Conservation (phyloP, 1,140 invertebrate genomes). For the Tigriopus japonicus region DNA sequence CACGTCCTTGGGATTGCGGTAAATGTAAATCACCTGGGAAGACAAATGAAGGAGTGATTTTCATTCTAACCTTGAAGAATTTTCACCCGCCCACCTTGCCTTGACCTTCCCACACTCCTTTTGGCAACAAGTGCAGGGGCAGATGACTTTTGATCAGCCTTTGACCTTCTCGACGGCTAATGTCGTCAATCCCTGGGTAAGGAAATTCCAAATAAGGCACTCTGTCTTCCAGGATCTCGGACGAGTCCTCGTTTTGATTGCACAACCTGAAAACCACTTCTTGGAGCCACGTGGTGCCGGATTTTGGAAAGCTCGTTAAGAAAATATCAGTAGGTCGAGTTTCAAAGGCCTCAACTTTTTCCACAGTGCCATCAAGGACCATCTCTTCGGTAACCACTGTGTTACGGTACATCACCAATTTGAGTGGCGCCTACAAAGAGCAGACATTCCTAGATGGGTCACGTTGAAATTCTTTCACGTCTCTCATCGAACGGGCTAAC, state of each 20-base stretch:
- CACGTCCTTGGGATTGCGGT: slow-evolving; percentile 8
- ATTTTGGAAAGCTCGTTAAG: slow-evolving; percentile 8
- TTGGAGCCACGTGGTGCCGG: slow-evolving; percentile 12
- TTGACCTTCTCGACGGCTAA: not conserved
- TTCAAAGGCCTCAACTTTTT: not conserved
- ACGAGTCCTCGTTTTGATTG: not conserved
- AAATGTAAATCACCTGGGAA: slow-evolving; percentile 6
- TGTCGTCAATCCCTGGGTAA: not conserved
- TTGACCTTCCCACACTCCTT: not conserved
- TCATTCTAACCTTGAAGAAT: not conserved
- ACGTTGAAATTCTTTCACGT: not conserved
- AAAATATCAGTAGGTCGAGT: not conserved
- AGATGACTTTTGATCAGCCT: slow-evolving; percentile 8
- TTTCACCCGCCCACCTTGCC: not conserved
- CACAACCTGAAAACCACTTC: not conserved
- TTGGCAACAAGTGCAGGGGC: slow-evolving; percentile 1
- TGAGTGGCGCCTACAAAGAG: not conserved
- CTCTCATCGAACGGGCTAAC: not conserved
- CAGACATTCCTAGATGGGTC: not conserved
- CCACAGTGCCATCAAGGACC: not conserved
- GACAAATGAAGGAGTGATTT: not conserved
- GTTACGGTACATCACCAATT: slow-evolving; percentile 1
- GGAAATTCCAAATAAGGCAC: slow-evolving; percentile 7
- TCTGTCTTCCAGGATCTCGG: not conserved
- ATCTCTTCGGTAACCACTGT: not conserved